These are phyloP conservation scores for Pteromalus puparum DNA, from an alignment of 1,140 invertebrate species.

Conservation along the genomic window DNA sequence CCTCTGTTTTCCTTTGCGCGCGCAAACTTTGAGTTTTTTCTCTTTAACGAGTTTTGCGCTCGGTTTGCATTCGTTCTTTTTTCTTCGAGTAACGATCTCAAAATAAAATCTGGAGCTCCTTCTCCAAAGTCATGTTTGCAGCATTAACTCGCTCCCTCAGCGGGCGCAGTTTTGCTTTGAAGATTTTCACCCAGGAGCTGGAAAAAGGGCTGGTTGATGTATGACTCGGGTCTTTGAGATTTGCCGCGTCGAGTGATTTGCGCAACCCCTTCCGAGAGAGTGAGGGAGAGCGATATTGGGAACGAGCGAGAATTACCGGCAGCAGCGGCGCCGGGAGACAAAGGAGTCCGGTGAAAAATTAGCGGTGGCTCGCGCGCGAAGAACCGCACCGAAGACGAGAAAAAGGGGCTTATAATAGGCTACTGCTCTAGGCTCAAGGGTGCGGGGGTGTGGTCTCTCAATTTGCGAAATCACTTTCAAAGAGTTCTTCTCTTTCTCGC, in stretches of 20 bases:
- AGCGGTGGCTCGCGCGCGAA: conserved; percentile 49
- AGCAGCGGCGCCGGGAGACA: background rate
- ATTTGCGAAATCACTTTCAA: conserved; percentile 65
- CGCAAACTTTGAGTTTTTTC: background rate
- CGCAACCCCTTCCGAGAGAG: conserved; percentile 23
- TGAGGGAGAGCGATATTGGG: too few species aligned
- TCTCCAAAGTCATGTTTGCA: conserved; percentile 25
- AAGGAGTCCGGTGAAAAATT: background rate
- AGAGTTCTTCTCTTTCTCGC: conserved; percentile 52
- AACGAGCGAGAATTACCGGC: conserved; percentile 60
- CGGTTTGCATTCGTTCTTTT: background rate
- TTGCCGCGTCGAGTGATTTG: conserved; percentile 29
- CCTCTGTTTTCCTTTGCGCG: conserved; percentile 23
- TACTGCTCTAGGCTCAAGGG: background rate
- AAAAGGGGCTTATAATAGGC: conserved; percentile 46
- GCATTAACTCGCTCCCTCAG: background rate
- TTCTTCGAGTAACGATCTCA: background rate
- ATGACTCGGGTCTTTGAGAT: conserved; percentile 43
- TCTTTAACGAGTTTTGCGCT: background rate
- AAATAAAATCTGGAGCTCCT: background rate
- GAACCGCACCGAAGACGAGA: conserved; percentile 52
- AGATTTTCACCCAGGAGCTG: background rate
- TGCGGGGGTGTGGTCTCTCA: conserved; percentile 64
- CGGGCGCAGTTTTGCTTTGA: background rate
- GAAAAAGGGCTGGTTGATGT: background rate